Evolutionary conservation across 1,140 invertebrate genomes (phyloP), one percentile per base, ranked within the genome.

Genomic region (Rhagoletis pomonella): DNA sequence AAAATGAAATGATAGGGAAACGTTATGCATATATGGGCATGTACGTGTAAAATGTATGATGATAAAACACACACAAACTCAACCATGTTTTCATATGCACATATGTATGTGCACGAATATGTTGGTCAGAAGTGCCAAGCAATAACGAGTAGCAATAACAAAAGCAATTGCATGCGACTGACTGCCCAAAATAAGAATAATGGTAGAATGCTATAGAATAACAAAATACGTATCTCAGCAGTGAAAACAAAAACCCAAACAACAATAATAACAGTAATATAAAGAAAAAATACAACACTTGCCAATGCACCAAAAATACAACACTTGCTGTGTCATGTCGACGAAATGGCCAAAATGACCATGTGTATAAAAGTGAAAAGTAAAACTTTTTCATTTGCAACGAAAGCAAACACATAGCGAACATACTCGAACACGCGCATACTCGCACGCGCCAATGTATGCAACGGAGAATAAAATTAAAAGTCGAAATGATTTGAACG

Each of bases 331-430:
- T 19, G 17, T 10, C 50, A 55, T 19, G 2, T 29, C 44, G 7
- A 7, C 73, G 73, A 81, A 81, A 55, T 81, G 44, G 47, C 12
- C 73, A 81, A 81, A 58, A 81, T 58, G 73, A 17, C 9, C 73
- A 55, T 19, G 9, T 12, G n/a, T 29, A 19, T 10, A 7, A 81
- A 58, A 81, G 5, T 81, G 73, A 55, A 81, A 9, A 81, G 3
- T 29, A 55, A 81, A 81, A 50, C 73, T 81, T 81, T 81, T 81
- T 81, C 73, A 81, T 81, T 81, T 81, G n/a, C 50, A 7, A 81
- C 47, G 50, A 81, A 58, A 81, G 55, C 17, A 58, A 29, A 12
- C 67, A 17, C 67, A 50, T 1, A 50, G n/a, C 67, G 19, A 5
- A 39, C 5, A 39, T 29, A 1, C 29, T 29, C 10, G 10, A n/a